phyloP scores from a whole-genome alignment of 2,113 vertebrate genomes.

The Pampusana beccarii region DNA sequence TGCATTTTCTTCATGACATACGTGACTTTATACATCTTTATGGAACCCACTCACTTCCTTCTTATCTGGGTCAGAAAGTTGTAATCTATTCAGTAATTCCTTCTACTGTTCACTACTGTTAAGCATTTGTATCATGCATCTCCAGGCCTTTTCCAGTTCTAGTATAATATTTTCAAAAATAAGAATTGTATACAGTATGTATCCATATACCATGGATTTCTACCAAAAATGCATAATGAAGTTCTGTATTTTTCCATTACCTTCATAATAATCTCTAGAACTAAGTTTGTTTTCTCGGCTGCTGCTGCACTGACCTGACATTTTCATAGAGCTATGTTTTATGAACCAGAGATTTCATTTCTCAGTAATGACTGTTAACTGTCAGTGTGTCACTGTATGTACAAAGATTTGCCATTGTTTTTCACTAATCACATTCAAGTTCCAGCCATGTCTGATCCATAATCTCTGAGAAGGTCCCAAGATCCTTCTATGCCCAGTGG shows the following conservation, averaged over 20 bases:
- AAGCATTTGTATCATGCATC: not conserved
- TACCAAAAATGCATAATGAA: not conserved
- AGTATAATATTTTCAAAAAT: not conserved
- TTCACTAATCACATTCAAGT: not conserved
- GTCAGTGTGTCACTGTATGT: not conserved
- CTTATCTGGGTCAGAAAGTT: not conserved
- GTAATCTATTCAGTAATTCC: not conserved
- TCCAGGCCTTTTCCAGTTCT: not conserved
- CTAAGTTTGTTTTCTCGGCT: not conserved
- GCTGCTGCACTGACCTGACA: not conserved
- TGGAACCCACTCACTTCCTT: not conserved
- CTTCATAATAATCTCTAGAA: not conserved
- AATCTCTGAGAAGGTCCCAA: not conserved
- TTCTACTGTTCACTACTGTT: not conserved
- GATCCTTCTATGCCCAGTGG: not conserved
- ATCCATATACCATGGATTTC: not conserved
- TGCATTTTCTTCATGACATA: not conserved
- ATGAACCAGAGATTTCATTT: not conserved
- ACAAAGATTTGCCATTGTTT: not conserved
- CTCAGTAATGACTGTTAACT: not conserved
- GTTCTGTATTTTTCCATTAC: not conserved
- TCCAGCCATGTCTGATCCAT: not conserved
- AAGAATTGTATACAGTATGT: not conserved
- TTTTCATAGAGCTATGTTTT: not conserved
- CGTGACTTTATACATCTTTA: not conserved